These are phyloP conservation scores for Pogonophryne albipinna DNA, from an alignment of 2,797 vertebrate species.

Conservation along the genomic window DNA sequence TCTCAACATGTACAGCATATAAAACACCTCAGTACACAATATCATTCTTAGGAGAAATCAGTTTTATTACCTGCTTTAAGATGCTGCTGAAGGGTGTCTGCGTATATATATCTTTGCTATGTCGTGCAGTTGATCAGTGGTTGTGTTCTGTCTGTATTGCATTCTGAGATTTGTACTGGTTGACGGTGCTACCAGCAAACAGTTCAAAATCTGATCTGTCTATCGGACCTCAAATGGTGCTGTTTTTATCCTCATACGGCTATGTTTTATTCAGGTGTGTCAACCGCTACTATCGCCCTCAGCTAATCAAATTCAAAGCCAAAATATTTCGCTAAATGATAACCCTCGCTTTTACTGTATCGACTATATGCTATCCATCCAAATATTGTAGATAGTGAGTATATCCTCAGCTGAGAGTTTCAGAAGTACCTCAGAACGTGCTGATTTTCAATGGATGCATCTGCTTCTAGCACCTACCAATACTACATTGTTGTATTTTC, in stretches of 20 bases:
- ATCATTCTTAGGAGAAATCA: constrained; percentile 78
- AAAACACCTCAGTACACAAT: constrained; percentile 82
- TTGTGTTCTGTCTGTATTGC: constrained; percentile 80
- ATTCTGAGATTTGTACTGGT: constrained; percentile 84
- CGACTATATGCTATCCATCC: constrained; percentile 81
- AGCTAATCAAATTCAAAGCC: constrained; percentile 78
- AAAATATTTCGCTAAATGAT: constrained; percentile 73
- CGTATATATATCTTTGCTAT: constrained; percentile 80
- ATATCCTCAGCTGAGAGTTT: constrained; percentile 79
- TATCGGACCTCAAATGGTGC: constrained; percentile 90
- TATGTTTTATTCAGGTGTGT: constrained; percentile 81
- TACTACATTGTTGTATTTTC: constrained; percentile 69
- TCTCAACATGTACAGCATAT: constrained; percentile 83
- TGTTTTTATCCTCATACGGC: constrained; percentile 84
- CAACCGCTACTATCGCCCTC: constrained; percentile 73
- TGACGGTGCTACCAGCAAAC: constrained; percentile 89
- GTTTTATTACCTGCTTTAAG: constrained; percentile 81
- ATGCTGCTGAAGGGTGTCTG: constrained; percentile 80
- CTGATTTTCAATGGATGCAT: constrained; percentile 75
- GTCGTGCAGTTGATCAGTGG: constrained; percentile 80
- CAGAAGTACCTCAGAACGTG: constrained; percentile 81
- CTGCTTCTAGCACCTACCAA: constrained; percentile 69
- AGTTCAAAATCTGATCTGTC: constrained; percentile 83
- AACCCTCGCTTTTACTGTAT: constrained; percentile 73
- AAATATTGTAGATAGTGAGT: constrained; percentile 82